Conservation (phyloP, 2,113 vertebrate genomes). For the Corvus cornix region DNA sequence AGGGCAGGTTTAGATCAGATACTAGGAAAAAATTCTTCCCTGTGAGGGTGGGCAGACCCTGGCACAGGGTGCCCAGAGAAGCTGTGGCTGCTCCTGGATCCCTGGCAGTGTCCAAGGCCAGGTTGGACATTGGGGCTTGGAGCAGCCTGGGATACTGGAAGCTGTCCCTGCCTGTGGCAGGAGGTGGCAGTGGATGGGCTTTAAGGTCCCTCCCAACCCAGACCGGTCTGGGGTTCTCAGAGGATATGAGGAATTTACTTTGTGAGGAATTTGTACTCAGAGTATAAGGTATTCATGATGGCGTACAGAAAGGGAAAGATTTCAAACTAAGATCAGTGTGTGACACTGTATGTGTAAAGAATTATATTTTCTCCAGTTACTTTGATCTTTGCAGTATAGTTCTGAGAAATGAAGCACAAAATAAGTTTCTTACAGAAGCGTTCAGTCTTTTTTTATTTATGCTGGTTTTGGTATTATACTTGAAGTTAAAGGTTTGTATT, state of each 20-base stretch:
- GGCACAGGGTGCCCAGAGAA: not conserved
- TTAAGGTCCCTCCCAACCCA: not conserved
- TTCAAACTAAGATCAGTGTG: not conserved
- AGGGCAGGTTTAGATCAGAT: not conserved
- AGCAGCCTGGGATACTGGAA: rapidly evolving
- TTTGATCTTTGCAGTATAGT: not conserved
- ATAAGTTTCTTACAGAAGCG: not conserved
- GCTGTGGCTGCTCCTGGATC: not conserved
- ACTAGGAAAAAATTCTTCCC: not conserved
- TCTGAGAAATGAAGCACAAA: not conserved
- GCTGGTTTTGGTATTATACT: not conserved
- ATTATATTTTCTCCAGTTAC: not conserved
- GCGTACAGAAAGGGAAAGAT: too few relatives aligned
- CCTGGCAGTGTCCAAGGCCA: not conserved
- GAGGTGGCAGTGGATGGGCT: rapidly evolving
- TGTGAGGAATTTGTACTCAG: not conserved
- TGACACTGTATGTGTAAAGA: rapidly evolving
- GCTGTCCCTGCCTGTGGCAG: not conserved
- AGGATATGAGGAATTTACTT: not conserved
- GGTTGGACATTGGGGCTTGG: not conserved
- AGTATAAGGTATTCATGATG: not conserved
- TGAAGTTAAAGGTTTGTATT: not conserved
- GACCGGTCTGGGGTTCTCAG: not conserved
- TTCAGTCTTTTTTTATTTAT: not conserved
- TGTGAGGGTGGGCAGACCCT: not conserved